These are phyloP conservation scores for Paraplagusia blochii DNA, from an alignment of 2,113 vertebrate species.

Conservation along the genomic window DNA sequence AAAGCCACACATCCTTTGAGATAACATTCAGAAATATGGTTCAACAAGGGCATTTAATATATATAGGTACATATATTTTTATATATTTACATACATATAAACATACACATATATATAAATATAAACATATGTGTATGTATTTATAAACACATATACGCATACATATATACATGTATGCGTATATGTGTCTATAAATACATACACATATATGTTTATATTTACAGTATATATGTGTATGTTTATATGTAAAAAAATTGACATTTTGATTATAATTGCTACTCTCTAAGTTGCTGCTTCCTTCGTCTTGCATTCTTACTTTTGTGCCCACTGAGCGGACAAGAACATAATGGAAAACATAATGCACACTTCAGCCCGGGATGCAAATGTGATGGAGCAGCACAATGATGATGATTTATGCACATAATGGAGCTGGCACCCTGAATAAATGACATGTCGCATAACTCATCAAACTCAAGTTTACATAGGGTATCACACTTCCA, in stretches of 20 bases:
- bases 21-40: slow-evolving; percentile 2
- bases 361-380: slow-evolving; percentile 53
- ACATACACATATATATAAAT: neutral
- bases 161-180: no score
- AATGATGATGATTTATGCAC: slow-evolving; percentile 56
- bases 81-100: no score
- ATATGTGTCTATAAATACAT: no score
- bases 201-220: no score
- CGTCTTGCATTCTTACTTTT: no score
- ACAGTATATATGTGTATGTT: no score
- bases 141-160: no score
- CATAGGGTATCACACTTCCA: slow-evolving; percentile 43
- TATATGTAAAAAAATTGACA: no score
- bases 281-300: no score
- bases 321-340: no score
- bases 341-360: slow-evolving; percentile 35
- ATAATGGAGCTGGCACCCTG: slow-evolving; percentile 49
- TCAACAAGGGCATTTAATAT: neutral
- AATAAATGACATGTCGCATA: slow-evolving; percentile 44
- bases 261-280: no score
- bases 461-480: slow-evolving; percentile 33
- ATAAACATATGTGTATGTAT: no score
- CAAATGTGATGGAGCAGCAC: slow-evolving; percentile 44
- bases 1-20: slow-evolving; percentile 12
- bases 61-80: neutral